Base-by-base conservation (phyloP, 1,140 invertebrate genomes). In the Monochamus saltuarius region DNA sequence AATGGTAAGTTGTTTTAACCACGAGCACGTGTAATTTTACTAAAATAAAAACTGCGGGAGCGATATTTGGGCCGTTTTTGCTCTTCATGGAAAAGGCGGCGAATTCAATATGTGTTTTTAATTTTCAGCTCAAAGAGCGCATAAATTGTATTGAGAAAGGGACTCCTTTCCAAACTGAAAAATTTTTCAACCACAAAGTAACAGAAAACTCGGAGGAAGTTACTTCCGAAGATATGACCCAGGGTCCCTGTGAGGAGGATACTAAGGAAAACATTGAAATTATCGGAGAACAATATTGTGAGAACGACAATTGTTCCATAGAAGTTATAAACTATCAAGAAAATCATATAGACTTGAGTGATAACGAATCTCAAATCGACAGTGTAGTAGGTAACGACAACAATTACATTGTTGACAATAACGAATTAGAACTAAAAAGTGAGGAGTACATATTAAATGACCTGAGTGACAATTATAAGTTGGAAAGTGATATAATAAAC, bases 131-230 rank as follows among this genome's bases (percentile, higher is more conserved):
- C 43, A 82, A 83, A 60, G 73, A 82, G 58, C 79, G 81, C 9
- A 64, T 83, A 65, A 80, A 79, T 59, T 80, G 80, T 63, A 79
- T 84, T 77, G 81, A 84, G 67, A 78, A 79, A 53, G 73, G 81
- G 42, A 77, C 80, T 14, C 79, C 73, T 58, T 66, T 80, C 16
- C 78, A 81, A 59, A 80, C 60, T 35, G 62, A 65, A 14, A 66
- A 69, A 45, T 38, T 13, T 17, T 35, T 39, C 34, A 46, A 43
- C 34, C 37, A 49, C 45, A 46, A 34, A 60, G 59, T 54, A 38
- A 17, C n/a, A 40, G 62, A 65, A 57, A 45, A 56, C 37, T 50
- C 22, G 6, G 62, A 70, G 53, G 65, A 42, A 16, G 45, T 37
- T 37, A 46, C 49, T 55, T 14, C 38, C 6, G 65, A 67, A 64